Evolutionary conservation across 2,888 invertebrate species (phyloP).

Genomic region (Ditylenchus weischeri): DNA sequence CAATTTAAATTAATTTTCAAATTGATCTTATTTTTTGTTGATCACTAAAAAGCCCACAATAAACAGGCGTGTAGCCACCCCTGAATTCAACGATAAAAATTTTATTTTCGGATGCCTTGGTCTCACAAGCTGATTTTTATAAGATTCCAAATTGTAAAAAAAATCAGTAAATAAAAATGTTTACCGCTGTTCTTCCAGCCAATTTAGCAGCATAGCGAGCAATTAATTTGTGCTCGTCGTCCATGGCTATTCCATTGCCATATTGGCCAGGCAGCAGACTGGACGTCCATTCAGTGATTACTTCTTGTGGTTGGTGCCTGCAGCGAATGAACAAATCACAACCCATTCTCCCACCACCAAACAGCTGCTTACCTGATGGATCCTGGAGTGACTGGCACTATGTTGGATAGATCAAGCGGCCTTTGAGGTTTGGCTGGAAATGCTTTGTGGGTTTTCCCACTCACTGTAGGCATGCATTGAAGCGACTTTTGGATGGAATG

Average conservation of each 20-base stretch:
- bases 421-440: slow-evolving; percentile 76
- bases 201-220: slow-evolving; percentile 91
- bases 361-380: slow-evolving; percentile 31
- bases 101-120: too few relatives aligned
- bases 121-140: too few relatives aligned
- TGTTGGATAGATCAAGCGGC: slow-evolving; percentile 88
- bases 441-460: slow-evolving; percentile 67
- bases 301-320: slow-evolving; percentile 25
- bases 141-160: too few relatives aligned
- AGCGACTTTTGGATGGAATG: slow-evolving; percentile 93
- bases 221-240: slow-evolving; percentile 71
- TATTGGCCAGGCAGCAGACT: slow-evolving; percentile 51
- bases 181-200: slow-evolving; percentile 68
- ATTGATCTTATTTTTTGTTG: too few relatives aligned
- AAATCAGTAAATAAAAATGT: too few relatives aligned
- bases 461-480: slow-evolving; percentile 79
- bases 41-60: too few relatives aligned
- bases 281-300: slow-evolving; percentile 39
- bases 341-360: not conserved
- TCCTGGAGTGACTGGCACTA: slow-evolving; percentile 74
- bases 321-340: not conserved
- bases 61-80: too few relatives aligned
- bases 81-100: too few relatives aligned
- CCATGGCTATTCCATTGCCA: slow-evolving; percentile 47
- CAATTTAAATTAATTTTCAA: too few relatives aligned